phyloP scores from a whole-genome alignment of 2,113 vertebrate species.

The Eudyptes chrysolophus region DNA sequence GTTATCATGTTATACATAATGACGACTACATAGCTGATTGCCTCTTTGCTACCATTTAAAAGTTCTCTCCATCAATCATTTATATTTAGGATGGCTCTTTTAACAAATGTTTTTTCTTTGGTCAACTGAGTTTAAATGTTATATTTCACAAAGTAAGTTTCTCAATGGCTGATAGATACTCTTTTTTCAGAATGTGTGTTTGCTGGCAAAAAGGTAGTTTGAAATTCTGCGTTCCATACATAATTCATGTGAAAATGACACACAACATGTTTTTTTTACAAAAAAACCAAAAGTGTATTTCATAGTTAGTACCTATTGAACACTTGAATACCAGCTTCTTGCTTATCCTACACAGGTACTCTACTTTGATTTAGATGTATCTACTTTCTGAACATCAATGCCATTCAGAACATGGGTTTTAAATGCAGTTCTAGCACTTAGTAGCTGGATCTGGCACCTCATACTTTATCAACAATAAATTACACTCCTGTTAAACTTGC shows the following conservation, averaged over 20 bases:
- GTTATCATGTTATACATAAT: not conserved
- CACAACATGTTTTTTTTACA: not conserved
- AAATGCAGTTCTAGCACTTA: conserved; percentile 28
- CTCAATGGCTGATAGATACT: not conserved
- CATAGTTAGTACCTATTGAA: not conserved
- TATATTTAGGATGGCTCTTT: not conserved
- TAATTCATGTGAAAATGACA: not conserved
- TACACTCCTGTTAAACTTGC: conserved; percentile 38
- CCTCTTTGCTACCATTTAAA: not conserved
- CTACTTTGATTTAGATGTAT: conserved; percentile 17
- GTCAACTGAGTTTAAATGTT: not conserved
- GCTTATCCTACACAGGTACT: not conserved
- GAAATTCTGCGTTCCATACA: not conserved
- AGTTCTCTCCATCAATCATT: not conserved
- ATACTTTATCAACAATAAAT: conserved; percentile 50
- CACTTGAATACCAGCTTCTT: not conserved
- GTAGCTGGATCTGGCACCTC: not conserved
- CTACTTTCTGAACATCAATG: not conserved
- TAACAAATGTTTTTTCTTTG: not conserved
- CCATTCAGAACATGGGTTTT: not conserved
- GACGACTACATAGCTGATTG: not conserved
- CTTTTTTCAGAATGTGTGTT: not conserved
- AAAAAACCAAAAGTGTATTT: not conserved
- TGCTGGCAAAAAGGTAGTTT: not conserved
- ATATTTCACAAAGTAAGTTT: not conserved